Base-by-base conservation (phyloP, 2,888 invertebrate genomes). In the Lithodes maja region DNA sequence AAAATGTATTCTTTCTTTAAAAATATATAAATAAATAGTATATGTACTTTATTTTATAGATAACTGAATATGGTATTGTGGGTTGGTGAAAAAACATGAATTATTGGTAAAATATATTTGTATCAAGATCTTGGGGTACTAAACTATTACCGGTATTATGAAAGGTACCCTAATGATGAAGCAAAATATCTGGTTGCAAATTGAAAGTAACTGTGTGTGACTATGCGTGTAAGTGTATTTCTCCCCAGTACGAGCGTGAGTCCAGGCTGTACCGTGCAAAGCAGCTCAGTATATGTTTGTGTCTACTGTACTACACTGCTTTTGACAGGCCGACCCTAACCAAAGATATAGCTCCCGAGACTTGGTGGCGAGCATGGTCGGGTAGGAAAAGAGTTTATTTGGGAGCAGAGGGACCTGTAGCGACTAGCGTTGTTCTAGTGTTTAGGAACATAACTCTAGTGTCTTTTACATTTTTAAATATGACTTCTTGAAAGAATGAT, bases 391-490 rank as follows among this genome's bases (percentile, higher is more conserved):
- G 71, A 74, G 74, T 74, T 75, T 75, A 54, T 50, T 74, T 71
- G 53, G 61, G 86, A 82, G 81, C 33, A 75, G 74, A 77, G 86
- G 77, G 75, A 86, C 17, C 50, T 86, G 77, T 86, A 86, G 86
- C 55, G 55, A 55, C 71, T 81, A 86, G 86, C 52, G 79, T 85
- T 71, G 71, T 71, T 82, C 52, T 86, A 86, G 86, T 74, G 75
- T 82, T 75, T 86, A 86, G 86, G 49, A 69, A 55, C 69, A 81
- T 71, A 17, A 71, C n/a, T 79, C 53, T 86, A 86, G 86, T 81
- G 79, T 86, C 86, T 86, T 86, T 86, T 86, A 86, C 86, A 86
- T 53, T 86, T 83, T 82, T 68, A 86, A 86, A 86, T 86, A 52
- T 86, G 82, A 86, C 81, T 53, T 82, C 86, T 69, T 82, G 82